Evolutionary conservation across 2,113 vertebrate species (phyloP).

Genomic region (Actenoides lindsayi): DNA sequence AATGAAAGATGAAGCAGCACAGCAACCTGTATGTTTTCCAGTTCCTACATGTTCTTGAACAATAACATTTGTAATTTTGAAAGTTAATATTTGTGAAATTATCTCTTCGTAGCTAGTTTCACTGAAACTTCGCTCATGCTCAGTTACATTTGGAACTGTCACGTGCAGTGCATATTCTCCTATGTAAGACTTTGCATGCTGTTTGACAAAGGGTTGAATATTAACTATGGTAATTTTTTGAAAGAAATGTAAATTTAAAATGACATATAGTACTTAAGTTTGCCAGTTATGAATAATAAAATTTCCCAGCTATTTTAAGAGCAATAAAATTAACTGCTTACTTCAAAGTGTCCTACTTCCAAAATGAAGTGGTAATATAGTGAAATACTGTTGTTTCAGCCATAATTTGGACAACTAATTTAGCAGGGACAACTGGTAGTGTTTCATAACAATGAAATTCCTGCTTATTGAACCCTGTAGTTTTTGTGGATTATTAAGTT

Average conservation of each 20-base stretch:
- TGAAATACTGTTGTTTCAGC: neutral
- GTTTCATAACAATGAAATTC: neutral
- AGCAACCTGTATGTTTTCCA: conserved; percentile 79
- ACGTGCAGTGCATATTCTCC: neutral
- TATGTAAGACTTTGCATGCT: neutral
- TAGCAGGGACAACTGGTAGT: neutral
- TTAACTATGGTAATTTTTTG: neutral
- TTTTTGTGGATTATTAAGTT: neutral
- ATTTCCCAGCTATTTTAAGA: neutral
- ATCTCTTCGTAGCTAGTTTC: neutral
- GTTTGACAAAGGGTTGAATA: neutral
- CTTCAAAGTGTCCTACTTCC: neutral
- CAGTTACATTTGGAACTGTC: fast-evolving
- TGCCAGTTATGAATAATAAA: neutral
- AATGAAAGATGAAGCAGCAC: conserved; percentile 91
- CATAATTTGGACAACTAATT: neutral
- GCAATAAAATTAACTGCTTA: neutral
- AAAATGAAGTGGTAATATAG: neutral
- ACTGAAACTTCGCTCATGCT: neutral
- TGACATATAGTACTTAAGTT: neutral
- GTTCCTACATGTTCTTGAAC: neutral
- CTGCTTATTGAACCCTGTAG: neutral
- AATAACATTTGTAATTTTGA: neutral
- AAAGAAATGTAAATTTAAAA: neutral
- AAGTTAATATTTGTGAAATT: neutral